Percentiles rank a stretch among this genome's conserved stretches.
Evolutionary conservation across 1,140 invertebrate genomes (phyloP).

Genomic region (Dreissena polymorpha): DNA sequence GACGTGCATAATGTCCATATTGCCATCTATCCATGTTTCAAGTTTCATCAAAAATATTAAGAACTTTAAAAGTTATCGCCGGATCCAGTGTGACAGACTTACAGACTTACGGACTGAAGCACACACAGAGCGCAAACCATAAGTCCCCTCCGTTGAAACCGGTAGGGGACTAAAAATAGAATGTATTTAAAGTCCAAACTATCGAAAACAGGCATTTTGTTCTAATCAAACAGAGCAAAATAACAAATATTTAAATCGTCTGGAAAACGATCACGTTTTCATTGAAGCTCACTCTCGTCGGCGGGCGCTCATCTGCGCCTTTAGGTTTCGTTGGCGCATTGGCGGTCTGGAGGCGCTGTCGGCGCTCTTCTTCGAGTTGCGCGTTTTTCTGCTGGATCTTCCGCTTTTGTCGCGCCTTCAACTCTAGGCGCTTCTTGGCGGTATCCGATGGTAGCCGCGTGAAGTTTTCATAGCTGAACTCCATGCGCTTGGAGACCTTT

Average conservation of each 20-base stretch:
- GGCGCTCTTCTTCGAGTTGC: slow-evolving; percentile 17
- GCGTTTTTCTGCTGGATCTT: slow-evolving; percentile 50
- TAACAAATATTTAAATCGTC: slow-evolving; percentile 6
- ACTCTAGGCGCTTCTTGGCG: slow-evolving; percentile 16
- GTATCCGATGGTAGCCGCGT: slow-evolving; percentile 11
- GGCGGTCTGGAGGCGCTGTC: not conserved
- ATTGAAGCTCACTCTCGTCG: slow-evolving; percentile 47
- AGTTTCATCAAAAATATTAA: too few species aligned
- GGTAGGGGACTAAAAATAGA: too few species aligned
- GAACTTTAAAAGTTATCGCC: too few species aligned
- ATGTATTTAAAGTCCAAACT: too few species aligned
- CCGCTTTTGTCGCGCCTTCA: slow-evolving; percentile 20
- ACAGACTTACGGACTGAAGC: too few species aligned
- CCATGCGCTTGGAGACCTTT: slow-evolving; percentile 13
- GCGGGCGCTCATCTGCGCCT: slow-evolving; percentile 10
- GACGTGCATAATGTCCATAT: too few species aligned
- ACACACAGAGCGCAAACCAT: too few species aligned
- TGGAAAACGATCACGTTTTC: slow-evolving; percentile 51
- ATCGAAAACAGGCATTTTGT: too few species aligned
- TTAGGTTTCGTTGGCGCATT: not conserved
- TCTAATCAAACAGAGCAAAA: too few species aligned
- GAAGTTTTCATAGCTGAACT: slow-evolving; percentile 38
- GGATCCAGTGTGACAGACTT: too few species aligned
- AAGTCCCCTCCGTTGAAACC: too few species aligned
- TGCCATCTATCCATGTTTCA: too few species aligned